These are phyloP conservation scores for Anthophora plumipes DNA, from an alignment of 2,888 invertebrate species.

Conservation along the genomic window DNA sequence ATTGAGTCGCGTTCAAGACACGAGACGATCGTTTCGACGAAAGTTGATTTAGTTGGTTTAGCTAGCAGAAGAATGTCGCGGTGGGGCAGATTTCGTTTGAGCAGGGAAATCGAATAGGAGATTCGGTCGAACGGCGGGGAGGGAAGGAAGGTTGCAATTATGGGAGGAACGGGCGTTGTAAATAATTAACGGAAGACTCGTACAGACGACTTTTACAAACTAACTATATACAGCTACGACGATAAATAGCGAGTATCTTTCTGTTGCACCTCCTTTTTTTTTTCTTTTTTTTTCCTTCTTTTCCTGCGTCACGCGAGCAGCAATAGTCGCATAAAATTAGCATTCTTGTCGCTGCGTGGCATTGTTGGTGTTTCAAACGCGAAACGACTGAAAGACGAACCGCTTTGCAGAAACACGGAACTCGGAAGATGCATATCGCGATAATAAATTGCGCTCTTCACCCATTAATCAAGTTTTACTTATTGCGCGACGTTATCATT, in stretches of 20 bases:
- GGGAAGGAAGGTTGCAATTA: not conserved
- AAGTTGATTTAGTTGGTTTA: no score
- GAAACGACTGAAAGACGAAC: not conserved
- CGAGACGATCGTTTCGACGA: not conserved
- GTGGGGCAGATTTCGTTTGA: not conserved
- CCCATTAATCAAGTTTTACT: constrained; percentile 26
- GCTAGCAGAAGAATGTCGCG: no score
- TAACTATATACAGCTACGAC: not conserved
- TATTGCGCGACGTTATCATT: constrained; percentile 3
- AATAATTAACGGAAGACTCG: constrained; percentile 18
- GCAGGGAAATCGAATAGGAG: not conserved
- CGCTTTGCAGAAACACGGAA: constrained; percentile 24
- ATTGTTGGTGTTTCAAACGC: constrained; percentile 15
- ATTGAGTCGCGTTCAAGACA: no score
- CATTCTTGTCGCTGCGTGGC: constrained; percentile 29
- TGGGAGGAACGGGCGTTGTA: not conserved
- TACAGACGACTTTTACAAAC: not conserved
- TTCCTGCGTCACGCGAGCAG: constrained; percentile 6
- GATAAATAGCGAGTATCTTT: constrained; percentile 14
- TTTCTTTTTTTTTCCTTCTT: no score
- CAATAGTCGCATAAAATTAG: constrained; percentile 32
- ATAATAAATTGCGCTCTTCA: constrained; percentile 22
- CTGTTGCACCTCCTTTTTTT: constrained; percentile 8
- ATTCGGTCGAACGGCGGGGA: no score
- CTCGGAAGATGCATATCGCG: constrained; percentile 36